These are phyloP conservation scores for Hiodon tergisus DNA, from an alignment of 2,113 vertebrate species.

Conservation along the genomic window DNA sequence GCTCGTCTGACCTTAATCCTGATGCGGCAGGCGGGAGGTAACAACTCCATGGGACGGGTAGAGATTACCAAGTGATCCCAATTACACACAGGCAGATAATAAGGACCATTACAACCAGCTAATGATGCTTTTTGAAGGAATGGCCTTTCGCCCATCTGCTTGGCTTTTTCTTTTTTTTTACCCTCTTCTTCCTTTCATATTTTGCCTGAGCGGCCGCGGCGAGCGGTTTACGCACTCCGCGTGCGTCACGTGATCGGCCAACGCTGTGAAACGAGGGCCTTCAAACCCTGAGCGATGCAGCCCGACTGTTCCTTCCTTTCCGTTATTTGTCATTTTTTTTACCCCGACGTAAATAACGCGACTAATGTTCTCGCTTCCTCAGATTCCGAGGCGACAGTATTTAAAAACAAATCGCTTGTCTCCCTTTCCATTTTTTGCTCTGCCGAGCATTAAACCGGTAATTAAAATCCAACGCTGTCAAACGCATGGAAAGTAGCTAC, in stretches of 20 bases:
- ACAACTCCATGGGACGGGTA: constrained; percentile 27
- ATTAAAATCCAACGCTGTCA: constrained; percentile 17
- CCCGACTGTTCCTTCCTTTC: not conserved
- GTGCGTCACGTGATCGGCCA: too few species aligned
- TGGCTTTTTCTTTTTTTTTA: constrained; percentile 38
- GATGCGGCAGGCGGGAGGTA: constrained; percentile 16
- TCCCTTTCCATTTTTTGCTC: constrained; percentile 19
- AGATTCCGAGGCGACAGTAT: not conserved
- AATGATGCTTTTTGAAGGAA: constrained; percentile 39
- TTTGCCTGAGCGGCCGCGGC: constrained; percentile 32
- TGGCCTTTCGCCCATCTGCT: constrained; percentile 47
- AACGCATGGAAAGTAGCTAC: not conserved
- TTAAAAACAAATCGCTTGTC: constrained; percentile 15
- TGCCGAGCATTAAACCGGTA: constrained; percentile 23
- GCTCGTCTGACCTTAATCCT: constrained; percentile 31
- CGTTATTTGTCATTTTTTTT: not conserved
- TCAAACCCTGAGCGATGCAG: not conserved
- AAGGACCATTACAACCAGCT: constrained; percentile 47
- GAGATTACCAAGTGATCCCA: constrained; percentile 27
- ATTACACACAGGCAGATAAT: constrained; percentile 38
- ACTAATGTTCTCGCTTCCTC: not conserved
- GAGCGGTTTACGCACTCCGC: too few species aligned
- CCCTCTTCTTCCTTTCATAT: constrained; percentile 15
- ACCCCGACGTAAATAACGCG: not conserved
- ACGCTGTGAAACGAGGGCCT: not conserved